phyloP scores from a whole-genome alignment of 2,888 invertebrate species.

The Cordylochernes scorpioides region DNA sequence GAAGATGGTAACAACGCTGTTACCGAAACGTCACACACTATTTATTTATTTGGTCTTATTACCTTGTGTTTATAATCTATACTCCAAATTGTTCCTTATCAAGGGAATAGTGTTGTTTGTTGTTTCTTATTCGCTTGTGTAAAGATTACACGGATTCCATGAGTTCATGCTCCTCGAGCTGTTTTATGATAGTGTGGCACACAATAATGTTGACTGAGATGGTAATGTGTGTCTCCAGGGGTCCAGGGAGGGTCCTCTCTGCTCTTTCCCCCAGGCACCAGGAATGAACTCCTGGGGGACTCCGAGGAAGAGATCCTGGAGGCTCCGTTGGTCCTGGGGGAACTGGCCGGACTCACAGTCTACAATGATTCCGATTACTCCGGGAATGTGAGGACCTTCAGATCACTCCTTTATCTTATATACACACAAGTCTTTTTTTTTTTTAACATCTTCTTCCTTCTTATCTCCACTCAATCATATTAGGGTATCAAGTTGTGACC shows the following conservation, averaged over 20 bases:
- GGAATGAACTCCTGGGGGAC: slow-evolving; percentile 27
- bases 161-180: too few species aligned
- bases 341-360: slow-evolving; percentile 82
- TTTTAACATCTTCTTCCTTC: slow-evolving; percentile 1
- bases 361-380: slow-evolving; percentile 85
- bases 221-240: slow-evolving; percentile 4
- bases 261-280: slow-evolving; percentile 10
- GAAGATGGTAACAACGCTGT: too few species aligned
- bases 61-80: too few species aligned
- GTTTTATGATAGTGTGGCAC: slow-evolving; percentile 2
- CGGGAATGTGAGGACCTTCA: slow-evolving; percentile 36
- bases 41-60: too few species aligned
- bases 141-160: too few species aligned
- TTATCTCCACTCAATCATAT: too few species aligned
- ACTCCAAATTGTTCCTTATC: too few species aligned
- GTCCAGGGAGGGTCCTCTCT: slow-evolving; percentile 10
- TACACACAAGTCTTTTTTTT: background rate
- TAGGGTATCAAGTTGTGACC: too few species aligned
- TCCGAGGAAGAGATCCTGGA: slow-evolving; percentile 82
- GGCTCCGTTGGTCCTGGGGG: slow-evolving; percentile 80
- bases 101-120: too few species aligned
- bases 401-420: slow-evolving; percentile 1
- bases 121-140: too few species aligned
- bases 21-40: too few species aligned
- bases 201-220: too few species aligned